Evolutionary conservation across 2,888 invertebrate species (phyloP), one percentile per base, ranked within the genome.

Genomic region (Erebia aethiops): DNA sequence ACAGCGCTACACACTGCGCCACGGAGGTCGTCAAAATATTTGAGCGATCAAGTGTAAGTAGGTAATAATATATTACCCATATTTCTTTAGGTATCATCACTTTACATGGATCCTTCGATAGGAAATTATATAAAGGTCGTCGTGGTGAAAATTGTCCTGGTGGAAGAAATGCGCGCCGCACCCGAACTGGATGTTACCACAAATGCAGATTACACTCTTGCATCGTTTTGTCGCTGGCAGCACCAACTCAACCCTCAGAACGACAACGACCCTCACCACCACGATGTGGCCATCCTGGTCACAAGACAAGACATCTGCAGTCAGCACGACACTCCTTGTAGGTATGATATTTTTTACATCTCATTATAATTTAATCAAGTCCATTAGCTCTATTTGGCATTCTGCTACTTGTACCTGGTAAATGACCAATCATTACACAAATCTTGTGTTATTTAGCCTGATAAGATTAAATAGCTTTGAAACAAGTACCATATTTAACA

Each of bases 101-200:
- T 97, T n/a, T 97, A 97, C 87, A 96, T 96, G 92, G 97, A 97
- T 81, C 97, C 98, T 7, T 97, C 96, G 67, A 97, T 98, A 79
- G 98, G 98, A 65, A 98, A 98, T 90, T 96, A 97, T 84, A 96
- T 98, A 80, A 97, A 98, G 87, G 96, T 98, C 72, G 97, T 97
- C n/a, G 96, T 98, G 52, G 98, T 98, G 14, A 95, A 96, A 83
- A 96, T 98, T 63, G 95, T 98, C 75, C 93, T 97, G 35, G 94
- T 98, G 75, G 96, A 97, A 81, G 95, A 95, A 74, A 89, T 93
- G 72, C 90, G 93, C 75, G 94, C 95, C 64, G 91, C 92, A 77
- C 95, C 95, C 70, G 95, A 95, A 69, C 89, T 97, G 70, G 95
- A 96, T 84, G 95, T 97, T 60, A 95, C 96, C 2, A 95, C 96